Evolutionary conservation across 2,888 invertebrate species (phyloP), one percentile per base, ranked within the genome.

Genomic region (Itoplectis maculator): DNA sequence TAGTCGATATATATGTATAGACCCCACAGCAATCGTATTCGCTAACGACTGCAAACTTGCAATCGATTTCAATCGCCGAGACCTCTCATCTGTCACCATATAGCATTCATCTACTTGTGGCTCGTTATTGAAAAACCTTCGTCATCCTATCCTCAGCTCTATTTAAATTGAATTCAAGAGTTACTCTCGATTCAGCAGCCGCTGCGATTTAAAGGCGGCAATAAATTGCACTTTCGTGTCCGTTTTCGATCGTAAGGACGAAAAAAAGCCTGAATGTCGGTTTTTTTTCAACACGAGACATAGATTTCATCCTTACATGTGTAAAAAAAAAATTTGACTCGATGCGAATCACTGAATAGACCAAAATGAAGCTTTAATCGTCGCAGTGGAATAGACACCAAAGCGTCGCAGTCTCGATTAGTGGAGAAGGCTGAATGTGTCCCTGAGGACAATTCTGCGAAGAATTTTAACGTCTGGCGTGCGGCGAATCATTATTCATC

Each of bases 101-200:
- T 49, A 45, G 66, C 51, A 37, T n/a, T n/a, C n/a, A n/a, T 75
- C 56, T 76, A 76, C 66, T 76, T 76, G 75, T 29, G 75, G 59
- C 59, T 77, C 51, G 77, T 77, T 61, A 77, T 69, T 77, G 61
- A 63, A 69, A n/a, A 69, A 77, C 77, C 51, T 77, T 77, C 77
- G 69, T 77, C 77, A 54, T 61, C 49, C 29, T 42, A 59, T 49
- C 29, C 61, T 49, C 61, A 40, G 15, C 61, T 63, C 51, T 61
- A 69, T 77, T 77, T 42, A 63, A 77, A 77, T 77, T 69, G 51
- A 77, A 69, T 77, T 63, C 51, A 63, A 70, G 77, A 69, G 35
- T 70, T 69, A 42, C 51, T 63, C 51, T 54, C 35, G 54, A 59
- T 68, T 42, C 56, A n/a, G 37, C 47, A 37, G 4, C 8, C 45